A percentile compares a stretch with the other conserved stretches of the same genome.
These are phyloP conservation scores for cattle (Bos taurus) DNA, from an alignment of 2,113 vertebrate species.

Conservation along the genomic window ARS-UCD2.0 NC_037357.1:65304501-65305000, in stretches of 20 bases:
- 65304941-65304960: fast-evolving
- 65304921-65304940: fast-evolving
- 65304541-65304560: background rate
- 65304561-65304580: background rate
- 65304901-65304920: background rate
- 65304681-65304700: background rate
- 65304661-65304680: background rate
- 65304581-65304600: background rate
- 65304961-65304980: background rate
- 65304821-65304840: background rate
- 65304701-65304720: background rate
- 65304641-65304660: background rate
- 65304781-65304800: background rate
- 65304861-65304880: background rate
- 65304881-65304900: background rate
- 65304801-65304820: background rate
- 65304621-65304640: background rate
- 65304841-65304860: background rate
- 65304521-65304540: background rate
- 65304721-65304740: background rate
- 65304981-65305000: background rate
- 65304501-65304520: background rate
- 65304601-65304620: background rate
- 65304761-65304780: background rate
- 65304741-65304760: background rate